Base-by-base conservation (phyloP, 2,797 vertebrate genomes). In the Setipinna tenuifilis region DNA sequence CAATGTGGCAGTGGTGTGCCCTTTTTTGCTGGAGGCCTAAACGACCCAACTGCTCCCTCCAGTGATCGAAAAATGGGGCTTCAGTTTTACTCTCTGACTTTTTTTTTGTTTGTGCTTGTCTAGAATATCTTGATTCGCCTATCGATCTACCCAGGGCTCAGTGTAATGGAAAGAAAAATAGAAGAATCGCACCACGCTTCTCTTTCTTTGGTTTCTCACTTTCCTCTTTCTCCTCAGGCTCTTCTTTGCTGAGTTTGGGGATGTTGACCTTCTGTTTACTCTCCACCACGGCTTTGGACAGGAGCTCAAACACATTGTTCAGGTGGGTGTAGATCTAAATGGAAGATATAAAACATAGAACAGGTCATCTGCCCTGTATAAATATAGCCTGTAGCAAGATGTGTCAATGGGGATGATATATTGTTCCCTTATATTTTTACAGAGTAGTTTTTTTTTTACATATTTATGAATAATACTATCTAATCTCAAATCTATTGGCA, bases 201-300 rank as follows among this genome's bases (percentile, higher is more conserved):
- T 95, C 93, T 68, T 92, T 90, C 85, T 95, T 94, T 7, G 91
- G 84, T 82, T 95, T 93, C 86, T 95, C 93, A 0, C 57, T 91
- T 84, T 95, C 93, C n/a, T 95, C 93, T 75, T 93, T 94, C 88
- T 94, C 92, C 61, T 94, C 92, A 0, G 91, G 87, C 65, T 96
- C 94, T 84, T 94, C 95, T 81, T 92, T 93, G 89, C 86, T 93
- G 81, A 94, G 91, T 90, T 95, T 95, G 4, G 92, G 92, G 83
- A 95, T 93, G 90, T 93, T 95, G 84, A 95, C 92, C 90, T 95
- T 96, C 91, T 95, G 95, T 86, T 96, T 93, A 91, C 94, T 95
- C 84, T 95, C 94, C 86, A 95, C 94, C 85, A 95, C 95, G 0
- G 95, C 94, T 88, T 93, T 94, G 0, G 94, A 94, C 89, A 95